phyloP scores from a whole-genome alignment of 2,888 invertebrate species.

The Peribatodes rhomboidaria region DNA sequence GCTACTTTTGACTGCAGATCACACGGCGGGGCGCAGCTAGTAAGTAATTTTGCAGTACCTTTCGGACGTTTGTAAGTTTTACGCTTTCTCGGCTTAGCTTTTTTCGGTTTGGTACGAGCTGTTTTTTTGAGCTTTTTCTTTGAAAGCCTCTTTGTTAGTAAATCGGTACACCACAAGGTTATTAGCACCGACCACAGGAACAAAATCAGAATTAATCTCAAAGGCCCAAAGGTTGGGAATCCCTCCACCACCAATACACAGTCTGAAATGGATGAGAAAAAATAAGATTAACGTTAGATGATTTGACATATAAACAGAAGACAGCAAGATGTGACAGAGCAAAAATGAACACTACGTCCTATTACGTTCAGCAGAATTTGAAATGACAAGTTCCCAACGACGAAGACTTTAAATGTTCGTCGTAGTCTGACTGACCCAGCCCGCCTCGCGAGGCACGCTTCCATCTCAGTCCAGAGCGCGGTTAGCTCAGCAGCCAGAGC shows the following conservation, averaged over 20 bases:
- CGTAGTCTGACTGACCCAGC: too few relatives aligned
- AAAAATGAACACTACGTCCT: background rate
- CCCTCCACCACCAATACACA: slow-evolving; percentile 74
- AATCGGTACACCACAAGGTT: slow-evolving; percentile 52
- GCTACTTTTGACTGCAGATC: background rate
- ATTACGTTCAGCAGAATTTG: too few relatives aligned
- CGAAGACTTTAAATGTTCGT: too few relatives aligned
- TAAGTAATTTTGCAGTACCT: slow-evolving; percentile 31
- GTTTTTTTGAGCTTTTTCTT: slow-evolving; percentile 47
- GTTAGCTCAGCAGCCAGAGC: too few relatives aligned
- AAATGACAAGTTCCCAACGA: too few relatives aligned
- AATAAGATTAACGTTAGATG: slow-evolving; percentile 4
- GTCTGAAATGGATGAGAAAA: slow-evolving; percentile 67
- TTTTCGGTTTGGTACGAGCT: slow-evolving; percentile 5
- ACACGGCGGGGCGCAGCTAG: background rate
- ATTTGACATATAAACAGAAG: too few relatives aligned
- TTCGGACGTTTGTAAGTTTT: slow-evolving; percentile 24
- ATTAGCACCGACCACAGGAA: slow-evolving; percentile 65
- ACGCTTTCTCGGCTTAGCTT: slow-evolving; percentile 12
- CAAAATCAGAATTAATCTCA: slow-evolving; percentile 60
- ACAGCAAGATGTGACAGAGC: slow-evolving; percentile 31
- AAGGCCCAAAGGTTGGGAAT: slow-evolving; percentile 53
- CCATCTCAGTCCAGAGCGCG: too few relatives aligned
- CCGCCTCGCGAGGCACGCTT: too few relatives aligned
- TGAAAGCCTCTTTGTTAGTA: slow-evolving; percentile 75